A percentile compares a stretch with the other conserved stretches of the same genome.
Evolutionary conservation across 2,113 vertebrate species (phyloP).

Genomic region (Crotalus tigris): DNA sequence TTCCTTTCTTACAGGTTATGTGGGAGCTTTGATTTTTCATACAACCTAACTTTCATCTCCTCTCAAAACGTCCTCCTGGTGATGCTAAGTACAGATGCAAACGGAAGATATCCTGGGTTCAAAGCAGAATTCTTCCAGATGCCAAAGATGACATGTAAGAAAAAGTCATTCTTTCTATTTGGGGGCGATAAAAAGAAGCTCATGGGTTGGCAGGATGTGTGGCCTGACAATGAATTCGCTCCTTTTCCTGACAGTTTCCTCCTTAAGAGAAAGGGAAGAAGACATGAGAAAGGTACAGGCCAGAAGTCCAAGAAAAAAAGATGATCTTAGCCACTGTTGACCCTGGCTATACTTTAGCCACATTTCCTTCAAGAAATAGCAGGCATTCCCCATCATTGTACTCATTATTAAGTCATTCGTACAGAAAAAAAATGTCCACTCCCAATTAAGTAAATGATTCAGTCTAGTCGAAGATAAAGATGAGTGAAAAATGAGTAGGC

Average conservation of each 20-base stretch:
- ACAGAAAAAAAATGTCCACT: background rate
- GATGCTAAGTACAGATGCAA: slow-evolving; percentile 76
- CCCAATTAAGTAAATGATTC: background rate
- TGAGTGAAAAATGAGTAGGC: background rate
- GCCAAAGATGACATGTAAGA: slow-evolving; percentile 58
- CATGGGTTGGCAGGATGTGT: background rate
- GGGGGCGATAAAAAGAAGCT: rapidly evolving
- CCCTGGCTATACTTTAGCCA: background rate
- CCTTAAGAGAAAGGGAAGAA: background rate
- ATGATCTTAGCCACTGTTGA: background rate
- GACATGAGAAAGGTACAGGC: background rate
- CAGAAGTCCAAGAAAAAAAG: background rate
- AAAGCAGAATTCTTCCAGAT: slow-evolving; percentile 83
- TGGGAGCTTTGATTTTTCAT: slow-evolving; percentile 79
- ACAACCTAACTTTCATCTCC: slow-evolving; percentile 84
- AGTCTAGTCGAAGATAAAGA: background rate
- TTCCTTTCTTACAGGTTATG: slow-evolving; percentile 74
- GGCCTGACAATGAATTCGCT: background rate
- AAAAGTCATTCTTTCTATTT: slow-evolving; percentile 1
- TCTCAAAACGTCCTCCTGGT: slow-evolving; percentile 91
- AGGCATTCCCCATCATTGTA: background rate
- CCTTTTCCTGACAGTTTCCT: background rate
- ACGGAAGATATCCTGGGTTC: slow-evolving; percentile 80
- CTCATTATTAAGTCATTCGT: background rate
- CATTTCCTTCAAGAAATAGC: background rate